Evolutionary conservation across 2,797 vertebrate species (phyloP).

Genomic region (Philypnodon macrostomus): DNA sequence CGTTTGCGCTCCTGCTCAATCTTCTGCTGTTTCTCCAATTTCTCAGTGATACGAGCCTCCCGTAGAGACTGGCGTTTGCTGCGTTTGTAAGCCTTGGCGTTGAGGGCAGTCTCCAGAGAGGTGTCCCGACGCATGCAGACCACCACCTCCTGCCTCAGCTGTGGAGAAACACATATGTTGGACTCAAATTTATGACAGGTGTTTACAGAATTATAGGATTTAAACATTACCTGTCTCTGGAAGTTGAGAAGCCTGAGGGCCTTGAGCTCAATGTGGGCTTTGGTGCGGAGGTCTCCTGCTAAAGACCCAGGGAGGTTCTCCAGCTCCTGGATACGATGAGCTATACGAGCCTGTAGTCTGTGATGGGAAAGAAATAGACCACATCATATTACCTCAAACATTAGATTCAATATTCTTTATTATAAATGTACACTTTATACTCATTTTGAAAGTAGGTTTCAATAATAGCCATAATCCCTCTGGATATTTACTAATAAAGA

Average conservation of each 20-base stretch:
- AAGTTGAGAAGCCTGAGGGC: slow-evolving; percentile 93
- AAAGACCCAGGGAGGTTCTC: slow-evolving; percentile 93
- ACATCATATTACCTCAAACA: too few species aligned
- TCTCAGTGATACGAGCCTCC: slow-evolving; percentile 95
- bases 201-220: background rate
- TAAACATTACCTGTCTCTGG: slow-evolving; percentile 87
- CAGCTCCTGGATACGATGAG: slow-evolving; percentile 94
- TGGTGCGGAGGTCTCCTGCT: slow-evolving; percentile 91
- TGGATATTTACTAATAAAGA: too few species aligned
- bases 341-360: slow-evolving; percentile 91
- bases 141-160: slow-evolving; percentile 96
- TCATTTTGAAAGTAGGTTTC: background rate
- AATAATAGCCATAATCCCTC: too few species aligned
- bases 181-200: too few species aligned
- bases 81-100: slow-evolving; percentile 96
- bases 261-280: slow-evolving; percentile 95
- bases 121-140: slow-evolving; percentile 97
- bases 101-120: slow-evolving; percentile 91
- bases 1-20: slow-evolving; percentile 96
- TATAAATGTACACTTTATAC: background rate
- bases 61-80: slow-evolving; percentile 95
- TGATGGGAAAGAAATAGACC: background rate
- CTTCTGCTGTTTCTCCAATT: slow-evolving; percentile 98
- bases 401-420: too few species aligned
- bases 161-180: slow-evolving; percentile 2